Evolutionary conservation across 2,888 invertebrate genomes (phyloP), one percentile per base, ranked within the genome.

Genomic region (Scrobipalpa costella): DNA sequence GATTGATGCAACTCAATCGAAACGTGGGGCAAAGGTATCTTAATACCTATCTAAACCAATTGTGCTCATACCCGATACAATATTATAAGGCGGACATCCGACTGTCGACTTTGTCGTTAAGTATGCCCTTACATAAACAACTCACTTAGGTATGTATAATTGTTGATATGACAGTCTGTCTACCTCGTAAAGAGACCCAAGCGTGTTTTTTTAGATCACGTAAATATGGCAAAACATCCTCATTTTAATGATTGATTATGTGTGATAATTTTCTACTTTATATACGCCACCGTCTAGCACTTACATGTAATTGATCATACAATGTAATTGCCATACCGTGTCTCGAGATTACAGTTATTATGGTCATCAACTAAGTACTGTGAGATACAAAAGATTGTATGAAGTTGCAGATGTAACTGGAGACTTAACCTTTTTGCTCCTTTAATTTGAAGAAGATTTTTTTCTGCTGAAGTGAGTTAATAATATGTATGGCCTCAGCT

Each of bases 261-360:
- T 11, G 38, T 38, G 36, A 36, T 38, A 57, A 57, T 57, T 57
- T 38, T 19, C 38, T 57, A 38, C 19, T 57, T 38, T 57, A 57
- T 57, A 19, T 57, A 38, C 57, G 33, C 19, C 50, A 21, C 21
- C 2, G 21, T 13, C 17, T 52, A 3, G 50, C 50, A 57, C 15
- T 57, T 57, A 57, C 19, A 17, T 57, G 57, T 57, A 57, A 57
- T 57, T 57, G 57, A 57, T 57, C 57, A 38, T 57, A 38, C 38
- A 17, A 57, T 36, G 38, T 57, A 57, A 57, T 38, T 57, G 57
- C 38, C 17, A 27, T 57, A 38, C 19, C 36, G 17, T 57, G 17
- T 57, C 19, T 38, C 9, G 7, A 15, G 38, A 36, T 57, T 38
- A 36, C 2, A 38, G 57, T 38, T 19, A 57, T 57, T 38, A 38